Evolutionary conservation across 30 jellyfish, hydroid and myxozoan genomes (phyloP).

Genomic region (Haliclystus octoradiatus): DNA sequence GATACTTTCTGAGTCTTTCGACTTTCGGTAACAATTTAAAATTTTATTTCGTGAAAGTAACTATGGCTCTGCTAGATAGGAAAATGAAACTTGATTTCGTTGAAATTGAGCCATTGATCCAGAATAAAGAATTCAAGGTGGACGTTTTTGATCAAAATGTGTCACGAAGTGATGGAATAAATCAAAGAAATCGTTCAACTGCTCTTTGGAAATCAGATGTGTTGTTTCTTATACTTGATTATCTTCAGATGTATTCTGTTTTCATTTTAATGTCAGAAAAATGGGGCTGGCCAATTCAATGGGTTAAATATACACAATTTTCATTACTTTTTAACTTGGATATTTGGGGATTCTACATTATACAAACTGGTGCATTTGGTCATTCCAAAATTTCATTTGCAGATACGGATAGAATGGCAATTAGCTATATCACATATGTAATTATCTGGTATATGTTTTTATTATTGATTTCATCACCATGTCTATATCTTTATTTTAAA

Average conservation of each 20-base stretch:
- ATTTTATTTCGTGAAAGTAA: too few species aligned
- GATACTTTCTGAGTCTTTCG: too few species aligned
- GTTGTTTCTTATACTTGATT: conserved; percentile 49
- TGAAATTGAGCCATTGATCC: conserved; percentile 58
- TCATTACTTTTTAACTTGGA: conserved; percentile 63
- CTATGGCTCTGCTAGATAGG: conserved; percentile 71
- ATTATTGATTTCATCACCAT: conserved; percentile 29
- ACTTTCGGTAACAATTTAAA: too few species aligned
- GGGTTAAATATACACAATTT: conserved; percentile 65
- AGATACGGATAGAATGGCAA: conserved; percentile 45
- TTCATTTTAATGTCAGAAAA: conserved; percentile 70
- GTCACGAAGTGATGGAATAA: too few species aligned
- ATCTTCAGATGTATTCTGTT: conserved; percentile 70
- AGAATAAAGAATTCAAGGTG: conserved; percentile 26
- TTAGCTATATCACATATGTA: conserved; percentile 57
- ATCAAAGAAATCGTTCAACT: too few species aligned
- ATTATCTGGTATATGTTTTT: conserved; percentile 69
- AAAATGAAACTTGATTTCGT: conserved; percentile 50
- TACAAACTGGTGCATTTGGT: conserved; percentile 67
- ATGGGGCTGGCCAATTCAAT: conserved; percentile 96
- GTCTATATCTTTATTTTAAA: conserved; percentile 20
- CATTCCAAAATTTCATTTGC: conserved; percentile 74
- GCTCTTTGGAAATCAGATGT: conserved; percentile 90
- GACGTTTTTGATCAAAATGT: conserved; percentile 35
- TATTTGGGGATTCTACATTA: conserved; percentile 83